phyloP scores from a whole-genome alignment of 2,888 invertebrate genomes.

The Drosophila helvetica region DNA sequence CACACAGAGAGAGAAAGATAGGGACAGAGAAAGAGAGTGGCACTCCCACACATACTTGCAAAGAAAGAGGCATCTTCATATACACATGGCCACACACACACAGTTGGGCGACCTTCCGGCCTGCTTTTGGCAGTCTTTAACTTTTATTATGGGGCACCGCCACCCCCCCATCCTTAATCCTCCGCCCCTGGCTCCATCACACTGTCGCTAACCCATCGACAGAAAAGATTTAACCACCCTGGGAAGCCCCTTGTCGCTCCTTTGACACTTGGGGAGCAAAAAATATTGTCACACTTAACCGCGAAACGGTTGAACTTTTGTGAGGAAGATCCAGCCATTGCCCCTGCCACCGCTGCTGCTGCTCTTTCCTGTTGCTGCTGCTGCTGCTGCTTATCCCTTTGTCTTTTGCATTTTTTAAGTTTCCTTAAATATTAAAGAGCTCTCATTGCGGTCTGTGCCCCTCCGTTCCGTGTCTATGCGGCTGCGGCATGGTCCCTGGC shows the following conservation, averaged over 20 bases:
- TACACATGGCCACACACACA: constrained; percentile 37
- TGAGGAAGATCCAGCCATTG: neutral
- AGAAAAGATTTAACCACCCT: constrained; percentile 37
- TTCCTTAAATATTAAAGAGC: constrained; percentile 74
- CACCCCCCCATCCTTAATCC: constrained; percentile 65
- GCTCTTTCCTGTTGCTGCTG: constrained; percentile 4
- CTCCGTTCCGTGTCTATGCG: constrained; percentile 18
- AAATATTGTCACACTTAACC: constrained; percentile 55
- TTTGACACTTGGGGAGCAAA: constrained; percentile 28
- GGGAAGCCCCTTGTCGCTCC: constrained; percentile 24
- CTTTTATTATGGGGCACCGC: constrained; percentile 69
- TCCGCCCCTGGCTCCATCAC: constrained; percentile 47
- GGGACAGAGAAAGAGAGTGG: neutral
- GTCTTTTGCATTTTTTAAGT: constrained; percentile 72
- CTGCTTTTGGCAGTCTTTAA: constrained; percentile 68
- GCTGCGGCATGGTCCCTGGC: constrained; percentile 23
- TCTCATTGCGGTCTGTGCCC: constrained; percentile 56
- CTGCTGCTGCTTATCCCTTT: constrained; percentile 40
- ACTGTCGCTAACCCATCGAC: constrained; percentile 29
- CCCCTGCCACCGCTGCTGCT: constrained; percentile 20
- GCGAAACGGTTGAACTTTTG: constrained; percentile 44
- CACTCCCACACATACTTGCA: too few relatives aligned
- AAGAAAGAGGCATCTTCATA: neutral
- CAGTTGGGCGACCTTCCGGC: constrained; percentile 60
- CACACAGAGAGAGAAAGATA: constrained; percentile 18